Base-by-base conservation (phyloP, 2,888 invertebrate genomes). In the Stomorhina lunata region DNA sequence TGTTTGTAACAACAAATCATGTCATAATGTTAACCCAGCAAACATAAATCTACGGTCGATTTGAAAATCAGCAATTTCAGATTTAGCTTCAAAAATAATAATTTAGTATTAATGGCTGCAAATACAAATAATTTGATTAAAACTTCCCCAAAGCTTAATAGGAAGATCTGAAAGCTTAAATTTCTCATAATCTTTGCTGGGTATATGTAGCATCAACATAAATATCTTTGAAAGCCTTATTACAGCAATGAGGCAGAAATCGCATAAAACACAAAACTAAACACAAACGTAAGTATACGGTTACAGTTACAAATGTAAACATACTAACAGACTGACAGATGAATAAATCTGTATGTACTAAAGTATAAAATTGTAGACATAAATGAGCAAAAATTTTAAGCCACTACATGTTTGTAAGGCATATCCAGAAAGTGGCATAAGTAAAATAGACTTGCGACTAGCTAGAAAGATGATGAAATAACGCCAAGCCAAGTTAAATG, bases 401-500 rank as follows among this genome's bases (percentile, higher is more conserved):
- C 76, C 27, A 27, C 66, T 59, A 27, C 55, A 32, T 55, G 25
- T 69, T n/a, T 27, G n/a, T 9, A n/a, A 15, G 22, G 32, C 59
- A 25, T 45, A 22, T 12, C 6, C 4, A 27, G 7, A n/a, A 6
- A 43, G 37, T 34, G 10, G 29, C 6, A 43, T 40, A 4, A 27
- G 27, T 55, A 29, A 22, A 63, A 2, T 61, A 27, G 27, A 50
- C 34, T 10, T 22, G 37, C 37, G 45, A n/a, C 48, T 17, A 40
- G 50, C 20, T 61, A 32, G n/a, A 17, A 7, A 17, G 43, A 55
- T 78, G 71, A 63, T 55, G 34, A 61, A 63, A 63, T 55, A 53
- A 37, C 53, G 55, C 55, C 55, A 71, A 78, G 55, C 12, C 63
- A 45, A 71, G 63, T 78, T 63, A 78, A 63, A 55, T 63, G 43